Base-by-base conservation (phyloP, 1,140 invertebrate genomes). In the Ericerus pela region DNA sequence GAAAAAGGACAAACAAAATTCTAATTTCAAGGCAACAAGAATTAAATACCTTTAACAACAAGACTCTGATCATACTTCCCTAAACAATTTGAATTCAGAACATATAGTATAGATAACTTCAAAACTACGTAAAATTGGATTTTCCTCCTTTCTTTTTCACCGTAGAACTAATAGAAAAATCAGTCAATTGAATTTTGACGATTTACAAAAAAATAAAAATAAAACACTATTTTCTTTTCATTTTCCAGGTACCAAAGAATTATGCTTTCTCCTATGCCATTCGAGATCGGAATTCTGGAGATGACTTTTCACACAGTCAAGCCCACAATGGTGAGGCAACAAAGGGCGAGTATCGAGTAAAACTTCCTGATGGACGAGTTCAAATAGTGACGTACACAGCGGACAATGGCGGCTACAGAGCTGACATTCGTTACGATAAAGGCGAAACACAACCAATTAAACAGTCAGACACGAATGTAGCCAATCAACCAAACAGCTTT, bases 281-380 rank as follows among this genome's bases (percentile, higher is more conserved):
- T 12, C 72, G 69, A 62, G 74, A 76, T 60, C 65, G 69, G 0
- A 66, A 72, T 52, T 74, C 72, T 0, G 74, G 74, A 1, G 75
- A 77, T 61, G 73, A 77, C 55, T 76, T 75, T 64, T 76, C 74
- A 0, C 75, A 77, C 57, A 69, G 69, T 2, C 74, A 77, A 62
- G 67, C 70, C 1, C 71, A 73, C 56, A 69, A 68, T 29, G 72
- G 73, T 2, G 68, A 69, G 18, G 72, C 70, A 1, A 81, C 82
- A 1, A 76, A 76, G 37, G 84, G 84, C 26, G 81, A 85, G 66
- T 87, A 87, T 69, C 72, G 80, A 54, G 79, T 85, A 1, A 77
- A 79, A 62, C 67, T 86, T 58, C 82, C 83, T 51, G 81, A 87
- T 65, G 81, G 83, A 26, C 72, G 84, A 16, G 73, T 75, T 8